Base-by-base conservation (phyloP, 2,888 invertebrate species). In the Autographa gamma region DNA sequence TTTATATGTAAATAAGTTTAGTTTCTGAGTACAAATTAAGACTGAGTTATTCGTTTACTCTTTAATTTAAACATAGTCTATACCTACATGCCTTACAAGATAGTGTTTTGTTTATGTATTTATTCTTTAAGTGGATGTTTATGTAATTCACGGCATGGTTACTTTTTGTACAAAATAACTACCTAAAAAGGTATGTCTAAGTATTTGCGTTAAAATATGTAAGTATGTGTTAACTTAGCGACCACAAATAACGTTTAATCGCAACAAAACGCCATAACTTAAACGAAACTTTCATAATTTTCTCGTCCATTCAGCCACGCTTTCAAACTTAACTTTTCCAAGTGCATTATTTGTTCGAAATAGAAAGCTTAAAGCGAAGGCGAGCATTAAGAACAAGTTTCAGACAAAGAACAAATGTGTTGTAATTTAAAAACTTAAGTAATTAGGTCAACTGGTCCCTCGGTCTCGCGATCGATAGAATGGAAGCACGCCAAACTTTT, bases 371-470 rank as follows among this genome's bases (percentile, higher is more conserved):
- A 69, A 79, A 52, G 68, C 60, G 60, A 63, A 76, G 69, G 62
- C 67, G 58, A 69, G 48, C 69, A 77, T 81, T 77, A 71, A 81
- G 82, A 81, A 72, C 69, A 66, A 80, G 64, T 69, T 71, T 73
- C 73, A 82, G 76, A 74, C 76, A 82, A 82, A 83, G 80, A 84
- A 88, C 80, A 80, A 83, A 83, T 80, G 82, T 84, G 79, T 74
- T 80, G 83, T 86, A 86, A 89, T 91, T 90, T 91, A 90, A 91
- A 93, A 93, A 92, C 90, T 93, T 88, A 86, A 90, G 86, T 91
- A 94, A 94, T 94, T 92, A 89, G 94, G 94, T 93, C 93, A 93
- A 86, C 90, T 87, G 88, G 90, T 90, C 90, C 83, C 84, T 86
- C 85, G 86, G 48, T 61, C 90, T 13, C 11, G 11, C 54, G 92